Percentiles rank a stretch among this genome's conserved stretches.
These are phyloP conservation scores for Drepanosiphum platanoidis DNA, from an alignment of 2,888 invertebrate species.

Conservation along the genomic window DNA sequence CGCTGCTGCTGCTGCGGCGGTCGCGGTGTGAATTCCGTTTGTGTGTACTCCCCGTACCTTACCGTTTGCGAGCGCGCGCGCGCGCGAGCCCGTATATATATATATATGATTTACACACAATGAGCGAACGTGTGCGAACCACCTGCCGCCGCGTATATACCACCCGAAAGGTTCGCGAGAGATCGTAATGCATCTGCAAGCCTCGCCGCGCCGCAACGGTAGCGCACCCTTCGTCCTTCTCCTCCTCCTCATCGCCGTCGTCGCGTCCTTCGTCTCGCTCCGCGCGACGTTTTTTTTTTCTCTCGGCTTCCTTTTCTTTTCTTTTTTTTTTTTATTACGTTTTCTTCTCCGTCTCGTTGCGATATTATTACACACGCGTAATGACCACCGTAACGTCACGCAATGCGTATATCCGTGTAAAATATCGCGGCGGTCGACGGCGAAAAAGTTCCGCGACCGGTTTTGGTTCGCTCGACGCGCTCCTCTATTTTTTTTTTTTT, in stretches of 20 bases:
- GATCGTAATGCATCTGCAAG: slow-evolving; percentile 11
- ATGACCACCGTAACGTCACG: too few relatives aligned
- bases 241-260: too few relatives aligned
- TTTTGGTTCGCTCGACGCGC: too few relatives aligned
- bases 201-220: slow-evolving; percentile 1
- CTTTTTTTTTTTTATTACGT: too few relatives aligned
- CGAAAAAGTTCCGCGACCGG: too few relatives aligned
- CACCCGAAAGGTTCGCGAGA: not conserved
- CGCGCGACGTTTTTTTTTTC: not conserved
- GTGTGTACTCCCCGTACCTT: not conserved
- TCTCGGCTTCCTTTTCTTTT: too few relatives aligned
- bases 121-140: not conserved
- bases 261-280: too few relatives aligned
- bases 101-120: not conserved
- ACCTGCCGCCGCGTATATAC: not conserved
- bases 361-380: too few relatives aligned
- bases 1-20: not conserved
- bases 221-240: not conserved
- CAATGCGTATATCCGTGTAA: too few relatives aligned
- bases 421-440: too few relatives aligned
- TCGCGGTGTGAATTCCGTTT: not conserved
- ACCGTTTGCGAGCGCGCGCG: not conserved
- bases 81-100: not conserved
- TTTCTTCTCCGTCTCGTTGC: too few relatives aligned
- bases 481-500: too few relatives aligned